Evolutionary conservation across 35 echinoderm and acorn worm species (phyloP), one percentile per base, ranked within the genome.

Genomic region (Antedon bifida): DNA sequence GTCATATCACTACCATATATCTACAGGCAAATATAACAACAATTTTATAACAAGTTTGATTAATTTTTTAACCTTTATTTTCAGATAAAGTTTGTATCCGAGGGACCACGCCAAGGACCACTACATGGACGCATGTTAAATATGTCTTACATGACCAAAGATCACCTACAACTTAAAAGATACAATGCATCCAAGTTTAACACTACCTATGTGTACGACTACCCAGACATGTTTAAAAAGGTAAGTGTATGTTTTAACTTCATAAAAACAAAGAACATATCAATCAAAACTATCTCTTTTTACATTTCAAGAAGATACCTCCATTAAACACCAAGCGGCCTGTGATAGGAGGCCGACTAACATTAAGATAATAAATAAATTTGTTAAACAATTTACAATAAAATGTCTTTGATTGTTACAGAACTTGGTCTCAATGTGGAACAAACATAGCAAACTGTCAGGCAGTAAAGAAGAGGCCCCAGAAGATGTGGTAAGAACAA

Each of bases 201-300:
- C 0, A 99, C 95, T 8, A 99, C 90, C 11, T 99, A 99, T 44
- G 91, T 90, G 17, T 99, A 99, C 74, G 95, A 99, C 83, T 92
- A 90, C 80, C 95, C 91, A 0, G 88, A 90, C 17, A 93, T 99
- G 95, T 99, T 92, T 78, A 88, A 82, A 86, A 85, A 92, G 95
- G 95, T 99, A 85, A 26, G 79, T 64, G n/a, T 19, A 26, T n/a
- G 30, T 36, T 35, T 19, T 39, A 31, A 42, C n/a, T 42, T 42
- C 38, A 7, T 42, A 42, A 42, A 4, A n/a, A n/a, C n/a, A n/a
- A n/a, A n/a, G n/a, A n/a, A n/a, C n/a, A n/a, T n/a, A n/a, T n/a
- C n/a, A n/a, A n/a, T n/a, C n/a, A n/a, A n/a, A n/a, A n/a, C n/a
- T n/a, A n/a, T n/a, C n/a, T n/a, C n/a, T n/a, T n/a, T n/a, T n/a